Base-by-base conservation (phyloP, 1,140 invertebrate species). In the Belonocnema kinseyi region DNA sequence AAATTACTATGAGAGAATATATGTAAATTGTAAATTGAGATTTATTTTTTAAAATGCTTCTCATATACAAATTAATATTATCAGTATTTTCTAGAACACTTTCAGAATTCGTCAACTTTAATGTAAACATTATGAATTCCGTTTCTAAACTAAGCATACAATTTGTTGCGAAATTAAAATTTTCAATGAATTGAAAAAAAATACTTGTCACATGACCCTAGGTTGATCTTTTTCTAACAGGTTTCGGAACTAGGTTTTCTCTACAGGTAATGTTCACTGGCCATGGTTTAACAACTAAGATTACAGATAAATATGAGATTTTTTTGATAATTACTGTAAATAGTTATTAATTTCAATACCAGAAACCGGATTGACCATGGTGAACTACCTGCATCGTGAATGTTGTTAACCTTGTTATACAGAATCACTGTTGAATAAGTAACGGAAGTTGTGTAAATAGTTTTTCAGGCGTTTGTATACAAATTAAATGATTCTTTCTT, bases 391-490 rank as follows among this genome's bases (percentile, higher is more conserved):
- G 50, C n/a, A 54, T 40, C 70, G 83, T 76, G 82, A 87, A 84
- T 87, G 85, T 86, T 84, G 85, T 84, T 86, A 76, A 85, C 86
- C 85, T 87, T 87, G 85, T 52, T 10, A 56, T 61, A 26, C 14
- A 19, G 58, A 61, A 61, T 21, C 21, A 26, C 58, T 61, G 33
- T 61, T 61, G 26, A 61, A 61, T 26, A 61, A 61, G 40, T 21
- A 33, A 61, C 19, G 50, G 66, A 76, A 77, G 70, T 77, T 54
- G 70, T 19, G 50, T 52, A 77, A 77, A 58, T 54, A 77, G 40
- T 77, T 50, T 50, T 26, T 54, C 16, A 61, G 21, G 58, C 58
- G 21, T 53, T 8, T 51, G 14, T 50, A 16, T 50, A 16, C 10
- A 70, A 40, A 16, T 77, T 46, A 46, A 33, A 61, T 21, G 56